Conservation (phyloP, 2,888 invertebrate species). For the Temnothorax rugatulus region DNA sequence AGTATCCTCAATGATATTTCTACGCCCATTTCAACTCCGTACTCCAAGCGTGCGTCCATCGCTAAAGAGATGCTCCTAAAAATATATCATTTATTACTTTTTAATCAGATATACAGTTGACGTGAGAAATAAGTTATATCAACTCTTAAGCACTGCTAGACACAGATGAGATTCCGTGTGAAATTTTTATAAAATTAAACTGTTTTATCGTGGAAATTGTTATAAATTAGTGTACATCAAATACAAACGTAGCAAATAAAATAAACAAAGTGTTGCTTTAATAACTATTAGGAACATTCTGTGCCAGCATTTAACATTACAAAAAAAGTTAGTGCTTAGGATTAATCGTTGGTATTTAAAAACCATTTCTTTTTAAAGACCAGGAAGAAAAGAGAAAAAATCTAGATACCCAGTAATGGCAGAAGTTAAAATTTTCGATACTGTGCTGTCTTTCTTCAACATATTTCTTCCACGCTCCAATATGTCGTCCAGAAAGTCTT, state of each 20-base stretch:
- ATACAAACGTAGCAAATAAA: neutral
- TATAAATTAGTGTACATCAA: neutral
- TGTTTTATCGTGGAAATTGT: neutral
- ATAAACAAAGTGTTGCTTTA: neutral
- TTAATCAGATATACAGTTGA: neutral
- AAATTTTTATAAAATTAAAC: neutral
- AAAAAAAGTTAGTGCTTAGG: neutral
- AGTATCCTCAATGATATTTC: slow-evolving; percentile 92
- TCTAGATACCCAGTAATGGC: slow-evolving; percentile 80
- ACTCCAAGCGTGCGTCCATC: slow-evolving; percentile 92
- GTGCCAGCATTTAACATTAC: neutral
- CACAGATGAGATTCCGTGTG: neutral
- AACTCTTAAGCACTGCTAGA: neutral
- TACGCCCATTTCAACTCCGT: slow-evolving; percentile 92
- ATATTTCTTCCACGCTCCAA: slow-evolving; percentile 89
- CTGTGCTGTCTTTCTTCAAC: slow-evolving; percentile 87
- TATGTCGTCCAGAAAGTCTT: slow-evolving; percentile 92
- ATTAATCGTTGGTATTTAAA: neutral
- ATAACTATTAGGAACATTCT: neutral
- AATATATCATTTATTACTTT: slow-evolving; percentile 34
- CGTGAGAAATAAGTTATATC: neutral
- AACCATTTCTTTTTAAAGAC: neutral
- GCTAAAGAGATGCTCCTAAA: slow-evolving; percentile 89
- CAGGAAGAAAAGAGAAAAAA: neutral
- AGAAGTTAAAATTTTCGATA: slow-evolving; percentile 83